Conservation (phyloP, 2,113 vertebrate genomes). For the Spea multiplicata region DNA sequence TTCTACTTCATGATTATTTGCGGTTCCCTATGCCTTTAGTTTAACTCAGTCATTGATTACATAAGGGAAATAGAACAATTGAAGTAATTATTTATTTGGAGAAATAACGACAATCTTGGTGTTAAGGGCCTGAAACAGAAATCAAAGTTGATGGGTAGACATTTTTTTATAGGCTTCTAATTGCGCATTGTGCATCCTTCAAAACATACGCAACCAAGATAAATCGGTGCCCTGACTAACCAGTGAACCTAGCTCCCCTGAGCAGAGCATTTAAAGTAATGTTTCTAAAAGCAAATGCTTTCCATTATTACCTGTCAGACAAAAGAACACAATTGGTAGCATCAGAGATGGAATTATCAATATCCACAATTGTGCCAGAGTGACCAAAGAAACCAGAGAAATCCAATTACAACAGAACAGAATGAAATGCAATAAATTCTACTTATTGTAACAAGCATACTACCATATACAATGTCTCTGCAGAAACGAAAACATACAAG, state of each 20-base stretch:
- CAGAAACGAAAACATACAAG: constrained; percentile 15
- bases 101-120: neutral
- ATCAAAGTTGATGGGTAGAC: constrained; percentile 3
- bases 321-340: constrained; percentile 34
- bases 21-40: too few relatives aligned
- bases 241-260: constrained; percentile 13
- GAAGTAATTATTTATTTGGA: neutral
- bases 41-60: neutral
- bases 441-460: constrained; percentile 34
- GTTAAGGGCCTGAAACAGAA: neutral
- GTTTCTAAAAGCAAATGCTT: constrained; percentile 26
- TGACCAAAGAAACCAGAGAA: constrained; percentile 31
- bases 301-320: constrained; percentile 37
- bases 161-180: constrained; percentile 15
- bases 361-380: constrained; percentile 40
- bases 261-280: constrained; percentile 28
- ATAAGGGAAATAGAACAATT: neutral
- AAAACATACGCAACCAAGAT: constrained; percentile 11
- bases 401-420: constrained; percentile 37
- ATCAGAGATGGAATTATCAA: constrained; percentile 42
- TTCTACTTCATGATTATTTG: too few relatives aligned
- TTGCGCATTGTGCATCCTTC: neutral
- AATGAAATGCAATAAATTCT: constrained; percentile 40
- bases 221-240: constrained; percentile 20
- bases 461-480: constrained; percentile 11